A percentile compares a stretch with the other conserved stretches of the same genome.
phyloP scores from a whole-genome alignment of 2,797 vertebrate genomes.

The Heliangelus exortis region DNA sequence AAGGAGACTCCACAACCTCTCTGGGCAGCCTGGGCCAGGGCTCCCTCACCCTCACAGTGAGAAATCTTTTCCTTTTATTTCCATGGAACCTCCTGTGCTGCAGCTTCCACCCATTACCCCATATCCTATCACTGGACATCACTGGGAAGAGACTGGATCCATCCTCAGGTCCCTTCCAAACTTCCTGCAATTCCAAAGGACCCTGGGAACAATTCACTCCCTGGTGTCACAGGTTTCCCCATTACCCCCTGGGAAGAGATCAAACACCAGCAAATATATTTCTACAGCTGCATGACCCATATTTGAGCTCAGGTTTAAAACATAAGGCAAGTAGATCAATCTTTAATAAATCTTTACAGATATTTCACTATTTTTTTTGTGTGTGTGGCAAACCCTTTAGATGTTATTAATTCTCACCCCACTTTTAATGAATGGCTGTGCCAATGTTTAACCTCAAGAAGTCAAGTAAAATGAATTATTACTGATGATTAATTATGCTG shows the following conservation, averaged over 20 bases:
- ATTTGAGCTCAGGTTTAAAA: constrained; percentile 41
- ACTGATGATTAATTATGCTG: constrained; percentile 52
- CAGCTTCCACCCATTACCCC: too few relatives aligned
- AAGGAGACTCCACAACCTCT: too few relatives aligned
- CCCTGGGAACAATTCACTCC: neutral
- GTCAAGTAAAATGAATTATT: constrained; percentile 41
- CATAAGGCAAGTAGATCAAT: constrained; percentile 35
- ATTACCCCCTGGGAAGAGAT: constrained; percentile 1
- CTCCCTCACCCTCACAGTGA: too few relatives aligned
- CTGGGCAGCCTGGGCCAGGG: too few relatives aligned
- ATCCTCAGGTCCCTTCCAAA: too few relatives aligned
- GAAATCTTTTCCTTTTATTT: too few relatives aligned
- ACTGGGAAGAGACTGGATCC: too few relatives aligned
- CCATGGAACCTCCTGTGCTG: too few relatives aligned
- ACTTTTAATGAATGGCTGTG: constrained; percentile 52
- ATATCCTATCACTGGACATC: too few relatives aligned
- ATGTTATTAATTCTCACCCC: constrained; percentile 61
- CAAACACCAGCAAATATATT: neutral
- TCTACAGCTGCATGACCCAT: neutral
- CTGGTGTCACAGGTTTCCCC: neutral
- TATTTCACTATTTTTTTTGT: neutral
- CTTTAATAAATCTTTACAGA: constrained; percentile 53
- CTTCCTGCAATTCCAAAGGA: neutral
- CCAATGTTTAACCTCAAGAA: constrained; percentile 54
- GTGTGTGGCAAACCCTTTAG: constrained; percentile 24